phyloP scores from a whole-genome alignment of 2,888 invertebrate species.

The Drosophila recens region DNA sequence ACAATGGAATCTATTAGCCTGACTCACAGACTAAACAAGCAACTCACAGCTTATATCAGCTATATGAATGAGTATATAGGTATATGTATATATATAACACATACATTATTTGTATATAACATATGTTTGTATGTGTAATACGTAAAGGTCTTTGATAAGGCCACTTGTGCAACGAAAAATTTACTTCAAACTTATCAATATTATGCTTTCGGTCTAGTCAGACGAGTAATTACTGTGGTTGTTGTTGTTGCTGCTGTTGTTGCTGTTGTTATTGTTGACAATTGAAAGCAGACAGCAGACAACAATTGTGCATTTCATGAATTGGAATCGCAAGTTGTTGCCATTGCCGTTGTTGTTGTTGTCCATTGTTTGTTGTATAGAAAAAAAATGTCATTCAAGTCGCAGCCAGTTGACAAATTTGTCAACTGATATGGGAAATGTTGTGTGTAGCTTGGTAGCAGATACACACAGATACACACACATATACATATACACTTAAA shows the following conservation, averaged over 20 bases:
- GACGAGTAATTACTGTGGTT: constrained; percentile 49
- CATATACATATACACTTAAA: constrained; percentile 26
- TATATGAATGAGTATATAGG: neutral
- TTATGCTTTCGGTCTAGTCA: constrained; percentile 25
- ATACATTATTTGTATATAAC: too few species aligned
- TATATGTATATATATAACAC: neutral
- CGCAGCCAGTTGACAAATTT: constrained; percentile 75
- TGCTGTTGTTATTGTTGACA: constrained; percentile 38
- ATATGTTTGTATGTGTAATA: neutral
- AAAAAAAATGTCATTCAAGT: constrained; percentile 71
- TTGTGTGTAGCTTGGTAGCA: constrained; percentile 52
- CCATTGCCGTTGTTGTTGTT: constrained; percentile 23
- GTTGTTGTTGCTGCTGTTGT: constrained; percentile 22
- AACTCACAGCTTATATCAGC: neutral
- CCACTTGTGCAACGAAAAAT: constrained; percentile 22
- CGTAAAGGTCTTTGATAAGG: constrained; percentile 42
- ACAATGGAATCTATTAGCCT: constrained; percentile 8
- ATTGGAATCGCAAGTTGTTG: constrained; percentile 60
- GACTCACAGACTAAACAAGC: constrained; percentile 28
- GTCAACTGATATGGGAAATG: constrained; percentile 77
- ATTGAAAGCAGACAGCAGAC: constrained; percentile 63
- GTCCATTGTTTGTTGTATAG: constrained; percentile 66
- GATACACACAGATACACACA: constrained; percentile 14
- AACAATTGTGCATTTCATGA: constrained; percentile 80
- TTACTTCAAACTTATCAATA: constrained; percentile 41